Conservation (phyloP, 2,113 vertebrate genomes). For the Drymodes brunneopygia region DNA sequence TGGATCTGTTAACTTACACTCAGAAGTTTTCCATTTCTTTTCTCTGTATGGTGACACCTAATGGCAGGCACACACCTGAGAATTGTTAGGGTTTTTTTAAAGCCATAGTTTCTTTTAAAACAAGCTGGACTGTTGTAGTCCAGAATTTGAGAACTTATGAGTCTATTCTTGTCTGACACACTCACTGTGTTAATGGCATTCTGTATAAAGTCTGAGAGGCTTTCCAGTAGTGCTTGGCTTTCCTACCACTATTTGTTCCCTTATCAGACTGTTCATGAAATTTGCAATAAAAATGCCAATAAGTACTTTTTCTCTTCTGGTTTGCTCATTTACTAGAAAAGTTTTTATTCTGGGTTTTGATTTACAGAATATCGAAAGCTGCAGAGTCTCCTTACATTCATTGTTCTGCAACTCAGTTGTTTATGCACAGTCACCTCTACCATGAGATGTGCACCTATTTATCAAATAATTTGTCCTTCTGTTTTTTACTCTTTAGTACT, state of each 20-base stretch:
- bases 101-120: not conserved
- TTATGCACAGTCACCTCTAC: not conserved
- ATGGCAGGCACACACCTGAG: not conserved
- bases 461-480: not conserved
- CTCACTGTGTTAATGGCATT: not conserved
- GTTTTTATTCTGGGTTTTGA: not conserved
- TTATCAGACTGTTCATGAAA: not conserved
- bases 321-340: not conserved
- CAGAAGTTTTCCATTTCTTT: not conserved
- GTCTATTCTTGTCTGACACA: not conserved
- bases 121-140: not conserved
- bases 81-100: not conserved
- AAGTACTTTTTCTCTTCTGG: not conserved
- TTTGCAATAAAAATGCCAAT: not conserved
- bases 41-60: not conserved
- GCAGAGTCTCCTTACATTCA: not conserved
- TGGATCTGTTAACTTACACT: not conserved
- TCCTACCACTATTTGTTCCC: not conserved
- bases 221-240: not conserved
- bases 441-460: not conserved
- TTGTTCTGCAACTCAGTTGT: not conserved
- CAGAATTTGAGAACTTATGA: not conserved
- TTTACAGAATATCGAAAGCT: not conserved
- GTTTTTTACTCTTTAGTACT: not conserved
- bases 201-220: not conserved